These are phyloP conservation scores for Schizothorax lantsangensis DNA, from an alignment of 2,797 vertebrate species.

Conservation along the genomic window DNA sequence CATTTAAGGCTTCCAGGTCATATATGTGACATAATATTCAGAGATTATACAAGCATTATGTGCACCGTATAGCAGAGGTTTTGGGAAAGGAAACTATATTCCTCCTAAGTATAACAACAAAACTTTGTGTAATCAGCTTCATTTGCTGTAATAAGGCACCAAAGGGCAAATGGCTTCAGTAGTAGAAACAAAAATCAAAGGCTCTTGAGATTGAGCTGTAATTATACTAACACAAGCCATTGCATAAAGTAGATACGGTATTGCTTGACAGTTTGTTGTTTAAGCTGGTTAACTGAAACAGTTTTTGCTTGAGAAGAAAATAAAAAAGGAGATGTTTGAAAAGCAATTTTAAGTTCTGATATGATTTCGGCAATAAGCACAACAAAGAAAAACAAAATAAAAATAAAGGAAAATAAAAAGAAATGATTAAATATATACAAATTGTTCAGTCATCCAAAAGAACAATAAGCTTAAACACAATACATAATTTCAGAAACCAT, in stretches of 20 bases:
- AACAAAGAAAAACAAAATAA: background rate
- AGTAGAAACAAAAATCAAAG: slow-evolving; percentile 28
- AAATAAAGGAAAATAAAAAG: background rate
- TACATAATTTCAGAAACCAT: background rate
- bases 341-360: slow-evolving; percentile 11
- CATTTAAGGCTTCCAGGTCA: background rate
- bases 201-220: slow-evolving; percentile 38
- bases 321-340: background rate
- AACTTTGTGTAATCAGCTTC: slow-evolving; percentile 33
- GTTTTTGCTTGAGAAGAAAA: background rate
- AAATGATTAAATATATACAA: background rate
- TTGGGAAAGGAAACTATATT: background rate
- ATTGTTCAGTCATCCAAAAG: background rate
- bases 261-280: slow-evolving; percentile 12
- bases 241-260: background rate
- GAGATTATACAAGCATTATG: slow-evolving; percentile 19
- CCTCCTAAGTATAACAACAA: slow-evolving; percentile 6
- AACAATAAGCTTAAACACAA: background rate
- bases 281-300: background rate
- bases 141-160: slow-evolving; percentile 43
- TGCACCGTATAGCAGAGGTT: background rate
- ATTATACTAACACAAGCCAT: slow-evolving; percentile 38
- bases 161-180: slow-evolving; percentile 38
- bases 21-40: background rate
- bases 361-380: background rate